phyloP scores from a whole-genome alignment of 2,797 vertebrate genomes.

The Esox lucius region DNA sequence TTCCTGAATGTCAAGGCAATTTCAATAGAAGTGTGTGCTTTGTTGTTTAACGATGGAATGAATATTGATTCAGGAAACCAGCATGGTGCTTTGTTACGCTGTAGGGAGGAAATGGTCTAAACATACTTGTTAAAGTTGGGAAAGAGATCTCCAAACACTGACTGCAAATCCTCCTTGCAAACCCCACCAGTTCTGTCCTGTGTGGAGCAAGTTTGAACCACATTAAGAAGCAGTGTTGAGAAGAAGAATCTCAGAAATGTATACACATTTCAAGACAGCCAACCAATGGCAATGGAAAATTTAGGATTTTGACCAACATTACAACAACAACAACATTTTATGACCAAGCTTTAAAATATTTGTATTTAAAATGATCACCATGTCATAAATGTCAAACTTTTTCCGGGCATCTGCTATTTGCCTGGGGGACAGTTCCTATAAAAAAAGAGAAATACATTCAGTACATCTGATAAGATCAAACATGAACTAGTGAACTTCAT shows the following conservation, averaged over 20 bases:
- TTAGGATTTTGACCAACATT: not conserved
- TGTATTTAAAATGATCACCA: slow-evolving; percentile 54
- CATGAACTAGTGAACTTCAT: not conserved
- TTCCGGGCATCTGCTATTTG: slow-evolving; percentile 63
- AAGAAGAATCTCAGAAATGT: not conserved
- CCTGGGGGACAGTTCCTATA: slow-evolving; percentile 65
- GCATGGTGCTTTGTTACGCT: not conserved
- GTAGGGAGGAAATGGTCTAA: not conserved
- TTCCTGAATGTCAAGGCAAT: not conserved
- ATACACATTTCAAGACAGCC: not conserved
- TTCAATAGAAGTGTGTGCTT: not conserved
- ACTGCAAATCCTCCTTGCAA: slow-evolving; percentile 55
- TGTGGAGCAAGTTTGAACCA: not conserved
- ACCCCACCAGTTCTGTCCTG: slow-evolving; percentile 67
- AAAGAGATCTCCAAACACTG: slow-evolving; percentile 67
- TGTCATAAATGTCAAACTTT: slow-evolving; percentile 69
- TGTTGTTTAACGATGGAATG: not conserved
- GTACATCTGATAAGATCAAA: not conserved
- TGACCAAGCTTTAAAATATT: not conserved
- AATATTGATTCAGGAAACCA: not conserved
- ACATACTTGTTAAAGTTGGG: slow-evolving; percentile 68
- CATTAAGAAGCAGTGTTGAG: not conserved
- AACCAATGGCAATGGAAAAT: not conserved
- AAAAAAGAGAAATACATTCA: no score
- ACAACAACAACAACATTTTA: not conserved